Evolutionary conservation across 2,797 vertebrate species (phyloP).

Genomic region (Synaphobranchus kaupii): DNA sequence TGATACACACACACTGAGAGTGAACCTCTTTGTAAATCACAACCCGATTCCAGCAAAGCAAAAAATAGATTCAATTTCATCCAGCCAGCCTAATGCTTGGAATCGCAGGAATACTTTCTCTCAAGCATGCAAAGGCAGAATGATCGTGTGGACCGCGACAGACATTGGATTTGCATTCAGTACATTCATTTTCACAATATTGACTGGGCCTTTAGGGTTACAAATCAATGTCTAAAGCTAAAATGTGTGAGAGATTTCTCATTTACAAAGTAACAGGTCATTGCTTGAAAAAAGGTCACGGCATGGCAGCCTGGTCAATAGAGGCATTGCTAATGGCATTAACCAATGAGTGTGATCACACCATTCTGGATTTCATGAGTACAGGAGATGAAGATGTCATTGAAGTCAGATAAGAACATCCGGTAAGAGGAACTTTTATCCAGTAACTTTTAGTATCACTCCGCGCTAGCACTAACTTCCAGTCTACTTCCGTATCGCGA

Average conservation of each 20-base stretch:
- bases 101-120: not conserved
- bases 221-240: not conserved
- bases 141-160: not conserved
- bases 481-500: too few relatives aligned
- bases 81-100: not conserved
- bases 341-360: not conserved
- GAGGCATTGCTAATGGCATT: not conserved
- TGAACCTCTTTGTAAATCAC: constrained; percentile 14
- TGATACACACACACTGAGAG: not conserved
- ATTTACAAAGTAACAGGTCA: not conserved
- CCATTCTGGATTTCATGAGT: not conserved
- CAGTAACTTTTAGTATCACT: too few relatives aligned
- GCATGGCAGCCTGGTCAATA: not conserved
- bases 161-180: not conserved
- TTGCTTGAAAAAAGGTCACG: not conserved
- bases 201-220: not conserved
- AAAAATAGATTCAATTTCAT: constrained; percentile 15
- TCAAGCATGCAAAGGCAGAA: not conserved
- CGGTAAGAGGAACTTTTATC: too few relatives aligned
- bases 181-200: not conserved
- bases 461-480: too few relatives aligned
- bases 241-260: not conserved
- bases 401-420: not conserved
- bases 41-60: constrained; percentile 21
- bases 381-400: not conserved